These are phyloP conservation scores for Lytechinus pictus DNA, from an alignment of 35 echinoderm and acorn worm genomes.

Conservation along the genomic window DNA sequence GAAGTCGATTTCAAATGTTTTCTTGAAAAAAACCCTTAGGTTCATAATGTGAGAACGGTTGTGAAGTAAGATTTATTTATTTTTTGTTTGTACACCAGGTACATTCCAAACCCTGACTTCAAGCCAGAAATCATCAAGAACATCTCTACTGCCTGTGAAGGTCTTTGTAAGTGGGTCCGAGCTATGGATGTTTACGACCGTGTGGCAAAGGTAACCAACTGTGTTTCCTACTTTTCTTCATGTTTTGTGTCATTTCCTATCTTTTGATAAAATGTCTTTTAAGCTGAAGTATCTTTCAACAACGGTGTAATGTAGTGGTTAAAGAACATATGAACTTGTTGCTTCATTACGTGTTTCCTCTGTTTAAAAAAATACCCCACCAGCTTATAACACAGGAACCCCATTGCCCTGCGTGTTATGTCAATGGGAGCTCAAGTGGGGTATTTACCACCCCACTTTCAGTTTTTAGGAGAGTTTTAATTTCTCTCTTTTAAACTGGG, in stretches of 20 bases:
- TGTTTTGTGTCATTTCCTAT: background rate
- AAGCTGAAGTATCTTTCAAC: background rate
- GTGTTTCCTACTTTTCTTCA: background rate
- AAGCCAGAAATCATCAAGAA: slow-evolving; percentile 89
- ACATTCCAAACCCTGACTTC: slow-evolving; percentile 97
- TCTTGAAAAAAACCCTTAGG: too few relatives aligned
- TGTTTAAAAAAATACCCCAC: too few relatives aligned
- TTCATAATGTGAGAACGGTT: too few relatives aligned
- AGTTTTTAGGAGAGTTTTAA: too few relatives aligned
- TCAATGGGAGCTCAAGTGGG: too few relatives aligned
- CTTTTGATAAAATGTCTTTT: background rate
- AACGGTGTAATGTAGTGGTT: background rate
- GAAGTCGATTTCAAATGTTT: too few relatives aligned
- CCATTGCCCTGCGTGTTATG: too few relatives aligned
- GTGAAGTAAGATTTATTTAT: too few relatives aligned
- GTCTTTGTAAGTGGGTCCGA: slow-evolving; percentile 95
- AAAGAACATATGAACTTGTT: background rate
- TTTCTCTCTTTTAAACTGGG: too few relatives aligned
- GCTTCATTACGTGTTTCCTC: too few relatives aligned
- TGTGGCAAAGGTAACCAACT: slow-evolving; percentile 88
- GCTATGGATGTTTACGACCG: slow-evolving; percentile 97
- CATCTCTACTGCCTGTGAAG: slow-evolving; percentile 96
- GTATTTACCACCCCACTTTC: too few relatives aligned
- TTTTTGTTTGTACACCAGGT: slow-evolving; percentile 56
- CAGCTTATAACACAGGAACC: too few relatives aligned